Base-by-base conservation (phyloP, 2,888 invertebrate species). In the Watsonalla cultraria region DNA sequence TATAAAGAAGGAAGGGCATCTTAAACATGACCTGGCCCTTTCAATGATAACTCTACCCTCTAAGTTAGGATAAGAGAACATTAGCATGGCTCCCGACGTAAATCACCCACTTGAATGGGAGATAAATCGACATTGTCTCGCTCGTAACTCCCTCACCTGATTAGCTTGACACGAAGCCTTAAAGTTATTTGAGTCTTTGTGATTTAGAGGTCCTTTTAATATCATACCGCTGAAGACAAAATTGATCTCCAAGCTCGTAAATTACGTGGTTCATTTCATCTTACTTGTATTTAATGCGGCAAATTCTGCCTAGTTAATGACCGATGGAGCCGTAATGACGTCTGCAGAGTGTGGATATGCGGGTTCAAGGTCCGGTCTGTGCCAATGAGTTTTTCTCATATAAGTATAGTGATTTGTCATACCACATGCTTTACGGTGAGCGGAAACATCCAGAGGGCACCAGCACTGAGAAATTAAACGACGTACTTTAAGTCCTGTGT, bases 111-210 rank as follows among this genome's bases (percentile, higher is more conserved):
- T 11, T 53, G 48, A 53, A 53, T 53, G 45, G 53, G 48, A 48
- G 34, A 49, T 53, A 49, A 53, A 53, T 49, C 45, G 49, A 37
- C 45, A 45, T 35, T 46, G 53, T 49, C 53, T 49, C 35, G 45
- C 13, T 15, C 14, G 49, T 49, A 49, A 37, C 37, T 49, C 37
- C 37, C 9, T 15, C 39, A 13, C 9, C 49, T 37, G 49, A 49
- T 49, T 49, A 49, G 39, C 49, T 49, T 37, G 49, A 49, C 49
- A 37, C 15, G 39, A 6, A 14, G 14, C 15, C 9, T 49, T 49
- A 49, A 49, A 48, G n/a, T 8, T 42, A 11, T 42, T 11, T 37
- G 35, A 49, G 49, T 37, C 39, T 37, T 49, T 49, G 37, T 49
- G 47, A 49, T 49, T 0, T 48, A 47, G 7, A 47, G 33, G 7